Evolutionary conservation across 2,888 invertebrate species (phyloP).

Genomic region (Aphidius colemani): DNA sequence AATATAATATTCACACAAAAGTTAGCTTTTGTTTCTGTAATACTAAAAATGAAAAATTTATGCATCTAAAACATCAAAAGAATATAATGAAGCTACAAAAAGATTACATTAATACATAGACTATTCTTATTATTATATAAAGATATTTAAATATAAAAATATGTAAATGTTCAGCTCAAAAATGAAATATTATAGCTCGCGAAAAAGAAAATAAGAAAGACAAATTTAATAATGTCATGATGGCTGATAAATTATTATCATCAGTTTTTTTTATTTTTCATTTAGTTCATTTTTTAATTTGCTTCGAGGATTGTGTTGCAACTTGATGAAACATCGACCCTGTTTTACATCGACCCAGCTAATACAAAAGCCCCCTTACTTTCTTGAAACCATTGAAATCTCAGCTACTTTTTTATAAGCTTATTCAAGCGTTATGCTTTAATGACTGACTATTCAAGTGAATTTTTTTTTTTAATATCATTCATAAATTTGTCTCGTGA

Average conservation of each 20-base stretch:
- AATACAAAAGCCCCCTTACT: neutral
- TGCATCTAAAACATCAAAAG: slow-evolving; percentile 21
- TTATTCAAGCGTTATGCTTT: slow-evolving; percentile 47
- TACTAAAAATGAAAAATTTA: slow-evolving; percentile 15
- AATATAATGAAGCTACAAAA: slow-evolving; percentile 19
- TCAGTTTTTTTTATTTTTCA: too few relatives aligned
- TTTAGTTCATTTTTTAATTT: too few relatives aligned
- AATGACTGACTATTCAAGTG: slow-evolving; percentile 43
- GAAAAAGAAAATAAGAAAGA: neutral
- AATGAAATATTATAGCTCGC: too few relatives aligned
- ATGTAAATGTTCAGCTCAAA: too few relatives aligned
- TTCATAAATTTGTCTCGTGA: too few relatives aligned
- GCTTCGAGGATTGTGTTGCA: too few relatives aligned
- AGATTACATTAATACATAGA: neutral
- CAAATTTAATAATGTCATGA: neutral
- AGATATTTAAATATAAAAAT: neutral
- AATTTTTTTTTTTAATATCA: slow-evolving; percentile 32
- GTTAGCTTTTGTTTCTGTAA: slow-evolving; percentile 1
- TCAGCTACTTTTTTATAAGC: slow-evolving; percentile 38
- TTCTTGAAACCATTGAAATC: slow-evolving; percentile 41
- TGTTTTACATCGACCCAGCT: neutral
- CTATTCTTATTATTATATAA: neutral
- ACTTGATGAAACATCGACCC: too few relatives aligned
- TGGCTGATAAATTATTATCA: neutral
- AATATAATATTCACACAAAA: too few relatives aligned